phyloP scores from a whole-genome alignment of 2,888 invertebrate species.

The Campaea margaritaria region DNA sequence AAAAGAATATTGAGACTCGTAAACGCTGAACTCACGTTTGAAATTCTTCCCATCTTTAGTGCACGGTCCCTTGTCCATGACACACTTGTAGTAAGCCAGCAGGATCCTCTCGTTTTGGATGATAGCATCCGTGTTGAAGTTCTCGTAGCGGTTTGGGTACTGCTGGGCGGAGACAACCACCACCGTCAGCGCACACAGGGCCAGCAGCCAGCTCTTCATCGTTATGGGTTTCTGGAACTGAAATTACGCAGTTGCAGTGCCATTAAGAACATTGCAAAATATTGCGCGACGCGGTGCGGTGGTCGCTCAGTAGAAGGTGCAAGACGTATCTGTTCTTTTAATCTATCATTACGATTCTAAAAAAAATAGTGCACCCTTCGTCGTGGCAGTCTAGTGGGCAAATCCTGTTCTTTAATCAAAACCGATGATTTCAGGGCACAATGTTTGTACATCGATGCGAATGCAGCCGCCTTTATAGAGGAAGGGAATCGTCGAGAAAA shows the following conservation, averaged over 20 bases:
- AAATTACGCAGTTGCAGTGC: background rate
- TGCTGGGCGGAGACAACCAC: conserved; percentile 68
- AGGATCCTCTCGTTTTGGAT: conserved; percentile 78
- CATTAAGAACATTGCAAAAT: too few relatives aligned
- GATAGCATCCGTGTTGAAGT: conserved; percentile 77
- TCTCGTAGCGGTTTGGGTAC: conserved; percentile 68
- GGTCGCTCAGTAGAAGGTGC: too few relatives aligned
- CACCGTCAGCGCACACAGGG: conserved; percentile 67
- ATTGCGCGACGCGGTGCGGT: background rate
- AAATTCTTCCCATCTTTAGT: conserved; percentile 80
- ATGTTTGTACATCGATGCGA: too few relatives aligned
- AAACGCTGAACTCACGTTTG: conserved; percentile 67
- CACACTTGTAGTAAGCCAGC: conserved; percentile 79
- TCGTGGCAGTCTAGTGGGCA: too few relatives aligned
- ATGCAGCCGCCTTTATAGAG: too few relatives aligned
- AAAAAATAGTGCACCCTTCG: too few relatives aligned
- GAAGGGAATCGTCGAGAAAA: too few relatives aligned
- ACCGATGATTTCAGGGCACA: too few relatives aligned
- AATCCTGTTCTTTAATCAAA: too few relatives aligned
- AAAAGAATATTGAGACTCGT: too few relatives aligned
- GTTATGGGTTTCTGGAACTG: conserved; percentile 47
- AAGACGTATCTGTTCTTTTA: too few relatives aligned
- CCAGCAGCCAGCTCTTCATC: conserved; percentile 66
- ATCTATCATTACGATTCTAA: too few relatives aligned
- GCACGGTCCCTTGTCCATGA: conserved; percentile 81